These are phyloP conservation scores for Aplysia californica DNA, from an alignment of 1,140 invertebrate species.

Conservation along the genomic window DNA sequence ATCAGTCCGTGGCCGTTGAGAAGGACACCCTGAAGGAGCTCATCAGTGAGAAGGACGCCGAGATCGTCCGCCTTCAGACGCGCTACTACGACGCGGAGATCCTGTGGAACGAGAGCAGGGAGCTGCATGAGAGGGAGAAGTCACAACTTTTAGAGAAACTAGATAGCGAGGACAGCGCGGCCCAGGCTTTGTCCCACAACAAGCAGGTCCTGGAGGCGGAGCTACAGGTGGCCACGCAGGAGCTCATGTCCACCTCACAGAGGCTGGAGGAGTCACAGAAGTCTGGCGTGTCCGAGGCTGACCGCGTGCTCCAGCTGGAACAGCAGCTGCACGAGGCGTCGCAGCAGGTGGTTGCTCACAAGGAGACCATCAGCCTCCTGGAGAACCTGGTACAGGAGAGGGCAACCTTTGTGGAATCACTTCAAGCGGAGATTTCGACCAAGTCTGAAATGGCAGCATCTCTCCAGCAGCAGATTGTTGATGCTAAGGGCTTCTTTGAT, in stretches of 20 bases:
- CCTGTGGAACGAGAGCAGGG: constrained; percentile 24
- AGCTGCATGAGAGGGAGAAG: constrained; percentile 20
- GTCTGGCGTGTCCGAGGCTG: neutral
- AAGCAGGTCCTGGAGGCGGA: constrained; percentile 25
- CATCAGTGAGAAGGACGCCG: constrained; percentile 34
- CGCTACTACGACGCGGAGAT: constrained; percentile 33
- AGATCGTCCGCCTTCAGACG: constrained; percentile 39
- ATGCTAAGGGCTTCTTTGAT: too few species aligned
- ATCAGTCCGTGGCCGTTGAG: constrained; percentile 30
- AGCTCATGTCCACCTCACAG: constrained; percentile 23
- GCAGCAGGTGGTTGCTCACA: neutral
- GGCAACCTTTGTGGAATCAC: neutral
- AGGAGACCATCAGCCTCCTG: neutral
- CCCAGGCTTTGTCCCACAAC: constrained; percentile 11
- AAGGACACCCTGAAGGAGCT: constrained; percentile 34
- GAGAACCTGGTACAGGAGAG: neutral
- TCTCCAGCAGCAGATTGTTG: neutral
- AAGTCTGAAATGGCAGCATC: neutral
- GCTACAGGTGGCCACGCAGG: constrained; percentile 17
- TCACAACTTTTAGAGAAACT: constrained; percentile 3
- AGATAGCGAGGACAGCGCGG: constrained; percentile 2
- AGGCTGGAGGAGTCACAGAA: constrained; percentile 16
- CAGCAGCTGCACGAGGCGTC: constrained; percentile 16
- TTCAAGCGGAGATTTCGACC: neutral
- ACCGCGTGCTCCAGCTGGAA: constrained; percentile 7